Conservation (phyloP, 2,888 invertebrate species). For the Drosophila kanekoi region DNA sequence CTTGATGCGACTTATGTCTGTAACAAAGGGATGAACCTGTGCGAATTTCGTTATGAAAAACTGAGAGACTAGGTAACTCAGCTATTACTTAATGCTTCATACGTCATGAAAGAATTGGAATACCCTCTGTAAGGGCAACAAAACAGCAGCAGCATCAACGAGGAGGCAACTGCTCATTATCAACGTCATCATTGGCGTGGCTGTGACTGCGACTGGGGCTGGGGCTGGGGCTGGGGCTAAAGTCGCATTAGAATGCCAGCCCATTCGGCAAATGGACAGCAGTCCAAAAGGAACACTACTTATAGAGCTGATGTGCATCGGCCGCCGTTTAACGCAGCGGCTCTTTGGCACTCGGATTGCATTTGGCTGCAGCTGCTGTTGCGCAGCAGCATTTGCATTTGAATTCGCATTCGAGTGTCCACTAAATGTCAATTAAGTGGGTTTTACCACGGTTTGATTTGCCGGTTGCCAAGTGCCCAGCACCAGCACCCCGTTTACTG, state of each 20-base stretch:
- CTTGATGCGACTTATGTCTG: too few relatives aligned
- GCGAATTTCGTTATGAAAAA: too few relatives aligned
- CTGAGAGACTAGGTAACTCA: too few relatives aligned
- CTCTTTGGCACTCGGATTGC: constrained; percentile 56
- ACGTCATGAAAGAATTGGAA: too few relatives aligned
- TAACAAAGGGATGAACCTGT: too few relatives aligned
- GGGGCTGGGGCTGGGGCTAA: constrained; percentile 31
- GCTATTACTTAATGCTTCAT: too few relatives aligned
- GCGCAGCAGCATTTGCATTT: constrained; percentile 56
- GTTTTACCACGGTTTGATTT: constrained; percentile 75
- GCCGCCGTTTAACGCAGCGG: constrained; percentile 64
- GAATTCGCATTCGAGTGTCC: constrained; percentile 76
- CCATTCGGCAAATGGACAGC: constrained; percentile 61
- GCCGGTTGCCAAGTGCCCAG: constrained; percentile 59
- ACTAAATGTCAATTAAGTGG: constrained; percentile 84
- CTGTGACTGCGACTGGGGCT: constrained; percentile 16
- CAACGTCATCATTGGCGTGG: constrained; percentile 70
- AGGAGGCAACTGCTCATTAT: constrained; percentile 76
- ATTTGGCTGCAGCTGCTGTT: constrained; percentile 17
- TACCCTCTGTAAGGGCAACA: not conserved
- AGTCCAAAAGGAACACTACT: constrained; percentile 72
- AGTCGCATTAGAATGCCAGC: constrained; percentile 72
- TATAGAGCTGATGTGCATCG: constrained; percentile 69
- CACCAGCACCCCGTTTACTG: constrained; percentile 36
- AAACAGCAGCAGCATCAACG: constrained; percentile 27